Conservation (phyloP, 2,113 vertebrate genomes). For the Ophiodon elongatus region DNA sequence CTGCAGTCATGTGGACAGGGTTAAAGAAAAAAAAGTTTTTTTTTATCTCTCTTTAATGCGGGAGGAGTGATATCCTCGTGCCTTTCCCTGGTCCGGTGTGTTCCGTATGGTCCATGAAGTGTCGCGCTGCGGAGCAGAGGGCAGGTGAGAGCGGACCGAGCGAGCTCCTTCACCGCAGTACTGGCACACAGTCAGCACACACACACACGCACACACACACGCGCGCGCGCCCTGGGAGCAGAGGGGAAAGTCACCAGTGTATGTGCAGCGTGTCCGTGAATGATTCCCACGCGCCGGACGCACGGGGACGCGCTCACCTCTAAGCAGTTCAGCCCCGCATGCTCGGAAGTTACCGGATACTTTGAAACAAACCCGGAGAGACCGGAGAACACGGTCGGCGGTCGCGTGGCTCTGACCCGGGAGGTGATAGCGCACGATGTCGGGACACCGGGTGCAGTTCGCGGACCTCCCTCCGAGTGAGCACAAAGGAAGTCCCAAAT, state of each 20-base stretch:
- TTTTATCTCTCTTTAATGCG: conserved; percentile 21
- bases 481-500: conserved; percentile 77
- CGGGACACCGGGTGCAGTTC: conserved; percentile 87
- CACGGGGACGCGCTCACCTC: conserved; percentile 19
- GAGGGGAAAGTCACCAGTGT: conserved; percentile 31
- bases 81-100: conserved; percentile 9
- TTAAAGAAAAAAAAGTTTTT: conserved; percentile 42
- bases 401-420: conserved; percentile 42
- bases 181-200: conserved; percentile 63
- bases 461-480: conserved; percentile 81
- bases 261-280: neutral
- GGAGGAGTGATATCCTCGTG: conserved; percentile 1
- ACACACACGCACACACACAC: neutral
- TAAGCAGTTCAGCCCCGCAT: neutral
- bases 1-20: conserved; percentile 57
- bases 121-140: conserved; percentile 8
- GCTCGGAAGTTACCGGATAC: conserved; percentile 70
- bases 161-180: conserved; percentile 61
- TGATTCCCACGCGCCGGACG: conserved; percentile 33
- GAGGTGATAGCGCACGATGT: conserved; percentile 70
- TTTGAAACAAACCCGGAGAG: conserved; percentile 37
- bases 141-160: conserved; percentile 59
- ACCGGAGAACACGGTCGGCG: neutral
- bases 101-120: neutral
- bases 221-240: neutral